Evolutionary conservation across 2,113 vertebrate species (phyloP).

Genomic region (Tapirus terrestris): DNA sequence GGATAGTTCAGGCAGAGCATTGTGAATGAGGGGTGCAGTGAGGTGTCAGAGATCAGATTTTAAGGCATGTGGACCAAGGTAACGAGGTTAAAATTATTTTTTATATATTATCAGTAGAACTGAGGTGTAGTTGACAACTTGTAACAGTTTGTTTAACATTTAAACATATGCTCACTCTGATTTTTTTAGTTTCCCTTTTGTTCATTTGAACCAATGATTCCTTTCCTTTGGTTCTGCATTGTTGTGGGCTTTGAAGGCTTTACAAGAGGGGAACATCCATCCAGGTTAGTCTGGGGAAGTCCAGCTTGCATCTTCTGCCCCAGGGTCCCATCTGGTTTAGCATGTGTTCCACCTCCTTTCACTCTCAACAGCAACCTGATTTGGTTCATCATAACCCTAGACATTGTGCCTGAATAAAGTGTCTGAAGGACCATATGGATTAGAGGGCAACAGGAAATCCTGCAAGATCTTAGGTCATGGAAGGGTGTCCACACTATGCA

Average conservation of each 20-base stretch:
- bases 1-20: neutral
- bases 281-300: neutral
- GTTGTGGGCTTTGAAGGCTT: neutral
- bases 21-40: rapidly evolving
- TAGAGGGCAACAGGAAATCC: neutral
- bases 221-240: neutral
- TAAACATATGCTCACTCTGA: neutral
- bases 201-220: neutral
- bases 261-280: neutral
- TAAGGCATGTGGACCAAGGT: neutral
- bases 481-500: too few species aligned
- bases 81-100: neutral
- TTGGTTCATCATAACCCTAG: neutral
- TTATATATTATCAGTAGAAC: neutral
- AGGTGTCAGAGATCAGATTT: neutral
- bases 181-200: neutral
- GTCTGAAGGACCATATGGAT: neutral
- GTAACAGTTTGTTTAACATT: neutral
- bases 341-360: neutral
- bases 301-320: neutral
- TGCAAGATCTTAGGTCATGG: rapidly evolving
- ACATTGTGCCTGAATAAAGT: neutral
- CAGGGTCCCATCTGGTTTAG: neutral
- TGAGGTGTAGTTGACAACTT: neutral
- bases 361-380: neutral